Evolutionary conservation across 2,797 vertebrate species (phyloP), one percentile per base, ranked within the genome.

Genomic region (Myoxocephalus aenaeus): DNA sequence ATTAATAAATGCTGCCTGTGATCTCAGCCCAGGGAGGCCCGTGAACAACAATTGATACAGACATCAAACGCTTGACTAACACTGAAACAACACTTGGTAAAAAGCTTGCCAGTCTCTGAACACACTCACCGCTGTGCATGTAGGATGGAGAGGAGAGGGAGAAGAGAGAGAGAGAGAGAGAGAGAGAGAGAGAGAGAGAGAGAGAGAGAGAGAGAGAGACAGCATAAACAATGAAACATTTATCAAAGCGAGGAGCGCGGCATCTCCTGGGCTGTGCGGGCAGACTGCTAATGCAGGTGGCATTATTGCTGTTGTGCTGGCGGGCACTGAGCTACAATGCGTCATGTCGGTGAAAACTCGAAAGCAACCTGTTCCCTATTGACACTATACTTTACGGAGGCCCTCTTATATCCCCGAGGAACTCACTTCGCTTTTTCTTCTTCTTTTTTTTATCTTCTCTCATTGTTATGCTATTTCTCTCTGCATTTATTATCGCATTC

Each of bases 221-320:
- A 44, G 73, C 70, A 67, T 79, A 76, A 84, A 86, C 74, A 81
- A 89, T 85, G 79, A 93, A 86, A 90, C 82, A 92, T 92, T 89
- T 79, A 90, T 90, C 90, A 91, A 86, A 88, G 82, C 25, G 50
- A 54, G 79, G 68, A 46, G 73, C 15, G 50, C 15, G 13, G 73
- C 77, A 36, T 77, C 76, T 58, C 65, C 62, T 22, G 29, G 5
- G 48, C 51, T 25, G 67, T 73, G 42, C 69, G 20, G 76, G 76
- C 74, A 59, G 84, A 85, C 86, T 89, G 87, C 86, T 87, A 70
- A 90, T 84, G 79, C 84, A 84, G 80, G 87, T 85, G 85, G 86
- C 74, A 57, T 73, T 80, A 66, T 73, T 81, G 85, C 87, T 81
- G 75, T 38, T 66, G 64, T 15, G 76, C 59, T 29, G 13, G 44